Base-by-base conservation (phyloP, 1,140 invertebrate species). In the Formica selysi region DNA sequence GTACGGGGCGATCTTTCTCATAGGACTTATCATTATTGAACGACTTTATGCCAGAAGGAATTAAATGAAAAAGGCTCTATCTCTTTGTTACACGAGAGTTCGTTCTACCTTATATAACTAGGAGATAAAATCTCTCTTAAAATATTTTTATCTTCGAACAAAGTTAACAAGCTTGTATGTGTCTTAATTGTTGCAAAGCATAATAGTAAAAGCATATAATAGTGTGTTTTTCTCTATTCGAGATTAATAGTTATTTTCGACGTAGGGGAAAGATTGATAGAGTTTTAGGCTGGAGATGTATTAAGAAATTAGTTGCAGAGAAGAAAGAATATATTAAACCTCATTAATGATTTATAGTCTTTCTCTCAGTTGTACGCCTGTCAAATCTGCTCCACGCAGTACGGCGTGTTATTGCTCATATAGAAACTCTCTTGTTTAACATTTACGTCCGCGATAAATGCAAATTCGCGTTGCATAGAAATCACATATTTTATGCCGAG, bases 371-470 rank as follows among this genome's bases (percentile, higher is more conserved):
- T 13, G 51, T 59, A 81, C 26, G 79, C 51, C 67, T 59, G 51
- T 81, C 79, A 81, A 59, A 61, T 81, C 71, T 81, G 29, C 26
- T 36, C 26, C 36, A n/a, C 10, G 51, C 6, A 8, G 36, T 51
- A n/a, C 26, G 22, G 22, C 22, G 19, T 57, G 32, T 51, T 81
- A 71, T 71, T 71, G 67, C 51, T 59, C 67, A n/a, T 71, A 71
- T 41, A 22, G 79, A 61, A 81, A 81, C n/a, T 80, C 61, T 67
- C 79, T 73, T 81, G 51, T 81, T 54, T 81, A 61, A 71, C 79
- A 38, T 73, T 81, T 81, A 81, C 36, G 78, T 81, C n/a, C 19
- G 51, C 79, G 79, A 44, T 81, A 81, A 73, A 81, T 81, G 65
- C 67, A 81, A 81, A 81, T 71, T 73, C 19, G 16, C 48, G 22